phyloP scores from a whole-genome alignment of 2,888 invertebrate genomes.

The Uropetala carovei region DNA sequence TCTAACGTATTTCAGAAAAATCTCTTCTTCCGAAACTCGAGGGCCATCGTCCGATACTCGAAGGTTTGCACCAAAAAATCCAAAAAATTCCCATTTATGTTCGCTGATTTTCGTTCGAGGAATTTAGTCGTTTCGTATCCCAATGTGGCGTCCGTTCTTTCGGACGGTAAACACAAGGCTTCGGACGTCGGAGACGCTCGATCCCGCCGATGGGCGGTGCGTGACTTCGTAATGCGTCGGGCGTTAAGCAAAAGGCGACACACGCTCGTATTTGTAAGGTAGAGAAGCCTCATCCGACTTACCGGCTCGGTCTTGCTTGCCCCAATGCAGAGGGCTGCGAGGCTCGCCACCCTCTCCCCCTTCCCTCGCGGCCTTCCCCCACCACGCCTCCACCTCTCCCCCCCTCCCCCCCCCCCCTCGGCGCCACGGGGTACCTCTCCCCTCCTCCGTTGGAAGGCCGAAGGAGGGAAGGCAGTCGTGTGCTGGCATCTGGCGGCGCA shows the following conservation, averaged over 20 bases:
- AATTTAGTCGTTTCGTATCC: neutral
- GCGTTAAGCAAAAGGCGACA: constrained; percentile 36
- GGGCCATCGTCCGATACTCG: neutral
- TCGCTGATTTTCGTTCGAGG: neutral
- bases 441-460: constrained; percentile 22
- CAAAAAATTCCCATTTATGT: neutral
- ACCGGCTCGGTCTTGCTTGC: constrained; percentile 57
- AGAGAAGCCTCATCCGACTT: constrained; percentile 55
- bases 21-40: neutral
- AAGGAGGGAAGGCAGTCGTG: neutral
- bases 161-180: too few relatives aligned
- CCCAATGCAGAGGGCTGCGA: constrained; percentile 53
- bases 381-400: neutral
- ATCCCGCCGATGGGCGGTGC: neutral
- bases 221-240: neutral
- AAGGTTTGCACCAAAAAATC: neutral
- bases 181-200: neutral
- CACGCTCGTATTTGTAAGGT: constrained; percentile 8
- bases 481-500: constrained; percentile 60
- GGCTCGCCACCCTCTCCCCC: constrained; percentile 48
- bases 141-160: neutral
- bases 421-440: neutral
- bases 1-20: neutral
- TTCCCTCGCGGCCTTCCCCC: constrained; percentile 30
- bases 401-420: neutral